phyloP scores from a whole-genome alignment of 1,140 invertebrate genomes.

The Diuraphis noxia region DNA sequence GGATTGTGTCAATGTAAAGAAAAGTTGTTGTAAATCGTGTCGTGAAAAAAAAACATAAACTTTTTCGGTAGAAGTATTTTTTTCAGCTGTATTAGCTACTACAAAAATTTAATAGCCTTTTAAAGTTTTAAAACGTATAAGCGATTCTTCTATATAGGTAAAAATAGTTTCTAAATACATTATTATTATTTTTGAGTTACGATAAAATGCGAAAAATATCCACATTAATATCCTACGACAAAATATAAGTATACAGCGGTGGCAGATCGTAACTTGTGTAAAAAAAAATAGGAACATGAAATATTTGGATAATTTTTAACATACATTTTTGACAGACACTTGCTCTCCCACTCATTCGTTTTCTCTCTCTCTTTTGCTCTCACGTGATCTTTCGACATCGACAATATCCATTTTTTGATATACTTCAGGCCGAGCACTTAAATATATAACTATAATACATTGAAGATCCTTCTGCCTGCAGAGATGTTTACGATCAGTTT shows the following conservation, averaged over 20 bases:
- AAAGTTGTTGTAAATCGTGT: neutral
- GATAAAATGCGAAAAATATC: neutral
- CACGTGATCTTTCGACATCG: neutral
- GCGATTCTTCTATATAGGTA: neutral
- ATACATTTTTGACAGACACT: neutral
- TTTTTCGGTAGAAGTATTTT: neutral
- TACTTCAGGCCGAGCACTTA: neutral
- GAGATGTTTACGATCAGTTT: conserved; percentile 31
- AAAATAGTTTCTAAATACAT: neutral
- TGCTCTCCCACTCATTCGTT: neutral
- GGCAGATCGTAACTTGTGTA: neutral
- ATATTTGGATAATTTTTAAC: neutral
- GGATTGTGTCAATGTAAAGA: neutral
- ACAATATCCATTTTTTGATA: neutral
- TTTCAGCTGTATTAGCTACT: neutral
- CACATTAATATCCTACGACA: neutral
- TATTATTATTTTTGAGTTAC: neutral
- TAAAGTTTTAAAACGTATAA: neutral
- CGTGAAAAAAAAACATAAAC: neutral
- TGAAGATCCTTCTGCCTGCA: neutral
- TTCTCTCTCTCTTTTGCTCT: neutral
- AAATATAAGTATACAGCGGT: neutral
- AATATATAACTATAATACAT: conserved; percentile 7
- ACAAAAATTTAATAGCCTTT: neutral
- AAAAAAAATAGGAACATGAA: neutral